A percentile compares a stretch with the other conserved stretches of the same genome.
These are phyloP conservation scores for Coelinius sp. DNA, from an alignment of 2,888 invertebrate genomes.

Conservation along the genomic window DNA sequence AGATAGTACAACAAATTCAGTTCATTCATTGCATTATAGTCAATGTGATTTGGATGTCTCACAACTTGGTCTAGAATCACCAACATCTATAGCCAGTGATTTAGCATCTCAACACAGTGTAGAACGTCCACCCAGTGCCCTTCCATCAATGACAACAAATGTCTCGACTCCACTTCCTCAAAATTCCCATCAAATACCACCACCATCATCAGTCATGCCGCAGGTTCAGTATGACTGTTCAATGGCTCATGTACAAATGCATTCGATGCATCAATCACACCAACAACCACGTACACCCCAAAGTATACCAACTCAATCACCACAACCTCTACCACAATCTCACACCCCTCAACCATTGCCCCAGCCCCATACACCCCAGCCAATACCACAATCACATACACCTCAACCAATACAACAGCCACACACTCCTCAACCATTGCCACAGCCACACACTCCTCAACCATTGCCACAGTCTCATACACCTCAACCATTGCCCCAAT, in stretches of 20 bases:
- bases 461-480: slow-evolving; percentile 64
- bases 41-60: slow-evolving; percentile 88
- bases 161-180: slow-evolving; percentile 57
- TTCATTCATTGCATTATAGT: slow-evolving; percentile 84
- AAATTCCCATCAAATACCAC: slow-evolving; percentile 41
- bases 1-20: slow-evolving; percentile 86
- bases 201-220: slow-evolving; percentile 38
- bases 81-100: slow-evolving; percentile 89
- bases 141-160: slow-evolving; percentile 69
- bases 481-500: slow-evolving; percentile 62
- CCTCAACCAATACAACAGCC: slow-evolving; percentile 63
- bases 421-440: slow-evolving; percentile 31
- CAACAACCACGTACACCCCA: slow-evolving; percentile 69
- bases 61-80: slow-evolving; percentile 89
- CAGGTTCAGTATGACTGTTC: slow-evolving; percentile 78
- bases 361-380: slow-evolving; percentile 64
- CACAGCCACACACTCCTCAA: slow-evolving; percentile 59
- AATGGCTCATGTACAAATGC: slow-evolving; percentile 73
- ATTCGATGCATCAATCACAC: slow-evolving; percentile 68
- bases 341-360: slow-evolving; percentile 61
- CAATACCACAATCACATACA: slow-evolving; percentile 63
- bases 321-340: slow-evolving; percentile 68
- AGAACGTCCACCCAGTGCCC: slow-evolving; percentile 76
- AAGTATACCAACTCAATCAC: slow-evolving; percentile 62
- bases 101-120: slow-evolving; percentile 83